Percentiles rank a stretch among this genome's conserved stretches.
Conservation (phyloP, 1,140 invertebrate species). For the Caenorhabditis inopinata region DNA sequence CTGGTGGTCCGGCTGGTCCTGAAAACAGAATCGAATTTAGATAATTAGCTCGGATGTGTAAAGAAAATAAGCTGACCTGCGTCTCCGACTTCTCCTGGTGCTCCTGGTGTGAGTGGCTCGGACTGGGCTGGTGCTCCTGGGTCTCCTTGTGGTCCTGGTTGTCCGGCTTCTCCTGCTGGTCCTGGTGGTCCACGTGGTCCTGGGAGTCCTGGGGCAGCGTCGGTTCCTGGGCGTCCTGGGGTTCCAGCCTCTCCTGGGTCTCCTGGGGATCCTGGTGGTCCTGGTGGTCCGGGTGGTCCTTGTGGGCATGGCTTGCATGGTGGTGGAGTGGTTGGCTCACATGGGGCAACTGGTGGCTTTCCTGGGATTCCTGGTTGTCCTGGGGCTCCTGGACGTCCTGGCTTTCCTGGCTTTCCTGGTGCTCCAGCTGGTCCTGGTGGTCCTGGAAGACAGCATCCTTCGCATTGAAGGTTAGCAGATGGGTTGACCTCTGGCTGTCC, state of each 20-base stretch:
- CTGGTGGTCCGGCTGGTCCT: constrained; percentile 47
- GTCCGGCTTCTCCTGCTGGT: constrained; percentile 47
- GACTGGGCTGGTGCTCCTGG: constrained; percentile 53
- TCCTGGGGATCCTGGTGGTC: constrained; percentile 53
- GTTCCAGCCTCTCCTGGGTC: constrained; percentile 51
- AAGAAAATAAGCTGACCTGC: constrained; percentile 22
- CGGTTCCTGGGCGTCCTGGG: constrained; percentile 50
- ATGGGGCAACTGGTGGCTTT: constrained; percentile 50
- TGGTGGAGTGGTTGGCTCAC: constrained; percentile 53
- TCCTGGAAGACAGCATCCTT: constrained; percentile 54
- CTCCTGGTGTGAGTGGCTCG: constrained; percentile 63
- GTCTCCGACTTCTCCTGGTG: constrained; percentile 63
- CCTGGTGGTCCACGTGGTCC: constrained; percentile 51
- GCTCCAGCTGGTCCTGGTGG: constrained; percentile 52
- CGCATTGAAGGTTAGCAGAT: constrained; percentile 53
- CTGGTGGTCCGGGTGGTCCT: constrained; percentile 54
- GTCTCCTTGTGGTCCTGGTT: constrained; percentile 48
- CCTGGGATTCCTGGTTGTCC: constrained; percentile 51
- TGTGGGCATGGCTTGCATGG: constrained; percentile 55
- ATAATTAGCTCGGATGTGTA: background rate
- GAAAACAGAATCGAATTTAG: background rate
- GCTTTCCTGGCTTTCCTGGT: constrained; percentile 51
- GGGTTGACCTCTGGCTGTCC: constrained; percentile 53
- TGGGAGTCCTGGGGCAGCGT: constrained; percentile 47
- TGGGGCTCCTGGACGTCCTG: constrained; percentile 48